Evolutionary conservation across 2,888 invertebrate species (phyloP).

Genomic region (Psylliodes chrysocephalus): DNA sequence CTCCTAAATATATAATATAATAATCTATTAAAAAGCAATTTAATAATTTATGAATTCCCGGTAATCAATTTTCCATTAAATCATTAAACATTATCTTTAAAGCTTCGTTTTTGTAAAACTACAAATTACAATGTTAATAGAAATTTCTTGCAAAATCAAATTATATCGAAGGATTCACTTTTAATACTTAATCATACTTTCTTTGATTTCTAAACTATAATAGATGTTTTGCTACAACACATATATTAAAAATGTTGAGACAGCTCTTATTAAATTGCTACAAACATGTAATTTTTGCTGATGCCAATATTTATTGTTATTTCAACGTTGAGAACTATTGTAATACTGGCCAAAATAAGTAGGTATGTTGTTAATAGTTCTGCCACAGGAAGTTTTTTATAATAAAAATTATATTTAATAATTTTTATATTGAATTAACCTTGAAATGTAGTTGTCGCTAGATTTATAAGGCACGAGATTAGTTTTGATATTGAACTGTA

Average conservation of each 20-base stretch:
- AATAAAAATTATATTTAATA: slow-evolving; percentile 1
- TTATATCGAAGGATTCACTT: neutral
- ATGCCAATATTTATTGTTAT: neutral
- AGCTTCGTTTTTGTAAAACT: neutral
- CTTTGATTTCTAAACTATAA: slow-evolving; percentile 3
- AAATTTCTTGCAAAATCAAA: neutral
- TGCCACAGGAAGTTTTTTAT: neutral
- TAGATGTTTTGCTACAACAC: neutral
- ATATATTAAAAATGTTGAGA: neutral
- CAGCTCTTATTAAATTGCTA: neutral
- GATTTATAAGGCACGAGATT: too few species aligned
- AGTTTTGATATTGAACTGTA: too few species aligned
- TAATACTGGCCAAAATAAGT: neutral
- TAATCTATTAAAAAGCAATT: too few species aligned
- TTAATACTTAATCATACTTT: neutral
- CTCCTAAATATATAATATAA: too few species aligned
- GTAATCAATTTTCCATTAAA: too few species aligned
- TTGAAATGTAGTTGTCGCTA: neutral
- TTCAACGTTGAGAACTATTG: neutral
- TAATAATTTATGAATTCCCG: too few species aligned
- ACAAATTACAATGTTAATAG: neutral
- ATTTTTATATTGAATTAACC: neutral
- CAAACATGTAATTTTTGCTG: neutral
- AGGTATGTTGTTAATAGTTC: neutral
- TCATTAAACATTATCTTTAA: neutral